Evolutionary conservation across 2,797 vertebrate genomes (phyloP).

Genomic region (Sebastes diaconus): DNA sequence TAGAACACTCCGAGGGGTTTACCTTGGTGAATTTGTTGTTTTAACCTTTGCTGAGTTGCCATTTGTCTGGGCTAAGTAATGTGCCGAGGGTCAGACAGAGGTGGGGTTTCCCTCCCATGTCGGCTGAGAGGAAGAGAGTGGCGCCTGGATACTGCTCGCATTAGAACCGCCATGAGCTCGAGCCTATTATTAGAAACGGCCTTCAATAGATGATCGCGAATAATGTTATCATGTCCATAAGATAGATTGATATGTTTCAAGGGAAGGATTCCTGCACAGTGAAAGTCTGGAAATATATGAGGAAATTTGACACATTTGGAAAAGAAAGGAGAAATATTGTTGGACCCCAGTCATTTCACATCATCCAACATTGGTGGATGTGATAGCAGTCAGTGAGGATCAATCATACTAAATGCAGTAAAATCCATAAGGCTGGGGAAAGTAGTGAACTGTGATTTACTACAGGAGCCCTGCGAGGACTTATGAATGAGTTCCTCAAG

Average conservation of each 20-base stretch:
- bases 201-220: conserved; percentile 1
- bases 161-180: neutral
- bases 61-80: conserved; percentile 67
- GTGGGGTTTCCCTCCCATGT: conserved; percentile 43
- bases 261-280: neutral
- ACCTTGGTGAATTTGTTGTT: conserved; percentile 62
- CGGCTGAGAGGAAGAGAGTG: conserved; percentile 45
- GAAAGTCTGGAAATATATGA: neutral
- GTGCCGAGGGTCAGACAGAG: conserved; percentile 54
- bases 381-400: neutral
- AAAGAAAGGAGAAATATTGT: neutral
- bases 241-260: neutral
- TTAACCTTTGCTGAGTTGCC: conserved; percentile 66
- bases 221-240: neutral
- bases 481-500: neutral
- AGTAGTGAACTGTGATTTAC: neutral
- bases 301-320: neutral
- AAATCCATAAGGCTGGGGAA: neutral
- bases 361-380: neutral
- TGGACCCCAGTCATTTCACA: neutral
- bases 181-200: conserved; percentile 39
- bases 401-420: neutral
- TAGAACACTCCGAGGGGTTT: conserved; percentile 37
- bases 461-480: neutral
- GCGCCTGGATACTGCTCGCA: conserved; percentile 32